These are phyloP conservation scores for Rana temporaria DNA, from an alignment of 2,113 vertebrate species.

Conservation along the genomic window DNA sequence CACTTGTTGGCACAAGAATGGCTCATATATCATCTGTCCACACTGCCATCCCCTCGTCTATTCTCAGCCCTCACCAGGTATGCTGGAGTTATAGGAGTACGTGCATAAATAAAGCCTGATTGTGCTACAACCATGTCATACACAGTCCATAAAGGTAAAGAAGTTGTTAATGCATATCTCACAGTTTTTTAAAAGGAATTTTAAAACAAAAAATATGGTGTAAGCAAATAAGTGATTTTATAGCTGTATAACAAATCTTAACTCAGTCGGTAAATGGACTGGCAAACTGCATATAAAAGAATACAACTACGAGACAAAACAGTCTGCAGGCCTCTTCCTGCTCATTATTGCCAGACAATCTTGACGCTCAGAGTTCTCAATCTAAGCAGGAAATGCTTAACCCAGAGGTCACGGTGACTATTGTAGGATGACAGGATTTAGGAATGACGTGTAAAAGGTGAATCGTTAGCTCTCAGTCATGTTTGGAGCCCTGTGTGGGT, in stretches of 20 bases:
- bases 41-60: too few species aligned
- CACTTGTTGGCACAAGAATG: too few species aligned
- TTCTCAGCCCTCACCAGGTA: too few species aligned
- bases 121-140: too few species aligned
- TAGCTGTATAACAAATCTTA: not conserved
- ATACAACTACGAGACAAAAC: not conserved
- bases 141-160: too few species aligned
- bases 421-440: not conserved
- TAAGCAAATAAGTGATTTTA: too few species aligned
- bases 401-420: not conserved
- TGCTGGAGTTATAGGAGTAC: too few species aligned
- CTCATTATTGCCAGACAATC: not conserved
- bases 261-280: not conserved
- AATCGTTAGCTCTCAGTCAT: slow-evolving; percentile 4
- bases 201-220: too few species aligned
- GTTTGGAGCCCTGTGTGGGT: not conserved
- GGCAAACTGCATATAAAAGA: not conserved
- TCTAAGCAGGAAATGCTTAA: slow-evolving; percentile 28
- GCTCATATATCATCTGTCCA: too few species aligned
- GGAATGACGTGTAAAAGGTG: not conserved
- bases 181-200: too few species aligned
- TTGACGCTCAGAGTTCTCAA: not conserved
- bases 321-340: not conserved
- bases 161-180: too few species aligned
- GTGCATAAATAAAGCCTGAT: too few species aligned